Evolutionary conservation across 1,140 invertebrate species (phyloP).

Genomic region (Ostrea edulis): DNA sequence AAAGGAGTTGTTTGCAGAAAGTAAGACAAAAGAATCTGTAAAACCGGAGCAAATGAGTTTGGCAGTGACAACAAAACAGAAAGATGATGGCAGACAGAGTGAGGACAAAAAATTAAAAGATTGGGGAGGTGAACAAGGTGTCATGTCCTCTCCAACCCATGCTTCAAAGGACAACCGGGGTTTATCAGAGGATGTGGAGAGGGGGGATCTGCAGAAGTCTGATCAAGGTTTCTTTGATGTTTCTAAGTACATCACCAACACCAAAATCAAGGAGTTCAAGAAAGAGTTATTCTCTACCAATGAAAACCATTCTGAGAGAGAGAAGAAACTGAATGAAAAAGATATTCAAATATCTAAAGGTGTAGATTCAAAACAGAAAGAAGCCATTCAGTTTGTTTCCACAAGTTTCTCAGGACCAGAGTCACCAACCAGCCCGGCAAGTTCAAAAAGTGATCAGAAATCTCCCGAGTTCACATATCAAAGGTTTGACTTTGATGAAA

Average conservation of each 20-base stretch:
- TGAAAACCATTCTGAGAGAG: background rate
- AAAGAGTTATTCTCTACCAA: background rate
- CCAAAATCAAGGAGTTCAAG: conserved; percentile 26
- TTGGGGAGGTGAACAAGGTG: background rate
- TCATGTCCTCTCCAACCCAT: background rate
- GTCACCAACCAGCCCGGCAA: background rate
- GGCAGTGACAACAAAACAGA: background rate
- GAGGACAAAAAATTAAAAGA: background rate
- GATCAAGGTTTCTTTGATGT: conserved; percentile 13
- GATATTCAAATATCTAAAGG: conserved; percentile 11
- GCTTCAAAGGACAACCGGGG: background rate
- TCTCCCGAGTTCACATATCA: background rate
- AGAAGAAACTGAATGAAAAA: conserved; percentile 5
- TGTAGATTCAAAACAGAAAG: background rate
- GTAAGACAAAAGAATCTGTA: background rate
- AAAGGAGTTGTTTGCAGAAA: background rate
- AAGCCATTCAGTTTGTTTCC: conserved; percentile 17
- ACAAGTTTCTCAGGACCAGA: conserved; percentile 36
- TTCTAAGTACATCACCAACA: conserved; percentile 10
- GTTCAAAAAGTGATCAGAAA: conserved; percentile 6
- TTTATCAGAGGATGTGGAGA: background rate
- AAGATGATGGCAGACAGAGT: background rate
- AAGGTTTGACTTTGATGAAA: conserved; percentile 20
- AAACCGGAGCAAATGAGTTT: background rate
- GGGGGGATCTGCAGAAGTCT: background rate